phyloP scores from a whole-genome alignment of 2,113 vertebrate genomes.

The Australoheros scitulus region DNA sequence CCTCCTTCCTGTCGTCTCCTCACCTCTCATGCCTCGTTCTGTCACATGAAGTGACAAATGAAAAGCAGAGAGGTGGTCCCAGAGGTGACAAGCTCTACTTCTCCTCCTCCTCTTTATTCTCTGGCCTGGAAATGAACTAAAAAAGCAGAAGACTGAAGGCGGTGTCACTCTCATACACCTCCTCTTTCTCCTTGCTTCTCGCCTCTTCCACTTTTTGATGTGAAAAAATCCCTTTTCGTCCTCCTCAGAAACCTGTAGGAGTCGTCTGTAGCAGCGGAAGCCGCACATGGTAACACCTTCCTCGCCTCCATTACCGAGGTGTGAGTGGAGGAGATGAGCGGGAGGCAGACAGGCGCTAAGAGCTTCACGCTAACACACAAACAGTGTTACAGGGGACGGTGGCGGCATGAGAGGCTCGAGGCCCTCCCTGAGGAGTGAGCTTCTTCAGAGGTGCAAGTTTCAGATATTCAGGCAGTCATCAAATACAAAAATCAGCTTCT shows the following conservation, averaged over 20 bases:
- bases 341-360: background rate
- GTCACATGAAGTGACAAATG: slow-evolving; percentile 27
- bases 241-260: background rate
- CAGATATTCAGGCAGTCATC: no score
- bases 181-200: background rate
- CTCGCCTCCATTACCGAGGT: background rate
- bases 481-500: no score
- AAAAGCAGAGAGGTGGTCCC: slow-evolving; percentile 4
- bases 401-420: no score
- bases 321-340: background rate
- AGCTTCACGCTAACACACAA: background rate
- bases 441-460: no score
- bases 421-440: background rate
- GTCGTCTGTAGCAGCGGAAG: background rate
- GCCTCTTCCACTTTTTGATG: background rate
- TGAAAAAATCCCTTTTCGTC: background rate
- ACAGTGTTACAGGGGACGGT: background rate
- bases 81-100: background rate
- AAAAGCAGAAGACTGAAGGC: background rate
- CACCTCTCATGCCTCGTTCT: slow-evolving; percentile 22
- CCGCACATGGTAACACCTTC: background rate
- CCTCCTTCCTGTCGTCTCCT: slow-evolving; percentile 20
- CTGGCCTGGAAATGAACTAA: background rate
- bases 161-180: background rate
- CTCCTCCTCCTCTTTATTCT: background rate